Base-by-base conservation (phyloP, 2,797 vertebrate species). In the Betta splendens region DNA sequence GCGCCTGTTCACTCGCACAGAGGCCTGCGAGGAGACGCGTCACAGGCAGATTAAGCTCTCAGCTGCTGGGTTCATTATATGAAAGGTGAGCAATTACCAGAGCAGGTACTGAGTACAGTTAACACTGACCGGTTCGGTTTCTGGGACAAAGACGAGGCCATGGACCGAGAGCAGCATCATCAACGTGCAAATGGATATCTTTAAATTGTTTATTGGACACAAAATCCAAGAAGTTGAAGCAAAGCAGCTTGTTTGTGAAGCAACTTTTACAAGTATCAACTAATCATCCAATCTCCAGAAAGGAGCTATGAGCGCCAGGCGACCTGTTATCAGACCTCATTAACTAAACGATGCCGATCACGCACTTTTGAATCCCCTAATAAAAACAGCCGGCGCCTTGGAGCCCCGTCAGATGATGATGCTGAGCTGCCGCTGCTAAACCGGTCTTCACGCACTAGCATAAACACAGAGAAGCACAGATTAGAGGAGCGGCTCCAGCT, bases 1-100 rank as follows among this genome's bases (percentile, higher is more conserved):
- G 17, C 5, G 18, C 29, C 37, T 40, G 52, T 49, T 62, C 40
- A 49, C 55, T 51, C 28, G 17, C 9, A 31, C 5, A 61, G 12
- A 60, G 16, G 13, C 9, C 23, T 23, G 18, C 16, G 45, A 7
- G 32, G 45, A 18, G 4, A 37, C 28, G 13, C 7, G 52, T 45
- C 35, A 58, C 22, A 36, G 28, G 36, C 8, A 62, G 17, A 50
- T 50, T 61, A 38, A 39, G 38, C 20, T 36, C 65, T 37, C 5
- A n/a, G 18, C 11, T 54, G 36, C 25, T 57, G 44, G 26, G 29
- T n/a, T 29, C 15, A 25, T 26, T 16, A 46, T 49, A 20, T 5
- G 23, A 35, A 54, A 21, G 36, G n/a, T 15, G 15, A 49, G 21
- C 20, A 9, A 47, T 43, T 53, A 39, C 38, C 54, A 29, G 11